Conservation (phyloP, 2,797 vertebrate genomes). For the Miichthys miiuy region DNA sequence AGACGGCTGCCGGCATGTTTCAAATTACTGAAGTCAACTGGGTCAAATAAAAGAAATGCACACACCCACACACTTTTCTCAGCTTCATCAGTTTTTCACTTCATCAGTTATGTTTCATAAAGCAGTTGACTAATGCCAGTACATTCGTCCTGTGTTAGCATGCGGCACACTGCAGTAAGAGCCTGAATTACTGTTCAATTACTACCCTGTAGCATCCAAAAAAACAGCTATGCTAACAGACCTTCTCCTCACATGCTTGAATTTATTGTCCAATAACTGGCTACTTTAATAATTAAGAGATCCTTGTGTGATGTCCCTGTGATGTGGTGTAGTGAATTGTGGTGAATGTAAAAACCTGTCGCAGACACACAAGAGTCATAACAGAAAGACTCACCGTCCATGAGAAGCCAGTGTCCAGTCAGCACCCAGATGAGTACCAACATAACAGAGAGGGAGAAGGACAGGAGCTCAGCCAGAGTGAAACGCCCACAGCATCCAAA, state of each 20-base stretch:
- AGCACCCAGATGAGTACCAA: conserved; percentile 99
- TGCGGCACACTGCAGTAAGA: background rate
- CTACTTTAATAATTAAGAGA: conserved; percentile 5
- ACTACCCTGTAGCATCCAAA: background rate
- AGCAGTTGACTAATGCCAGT: conserved; percentile 1
- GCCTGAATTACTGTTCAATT: conserved; percentile 12
- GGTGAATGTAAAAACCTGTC: background rate
- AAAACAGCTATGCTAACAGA: background rate
- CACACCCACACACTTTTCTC: background rate
- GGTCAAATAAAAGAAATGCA: conserved; percentile 14
- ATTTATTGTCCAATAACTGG: background rate
- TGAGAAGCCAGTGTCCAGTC: conserved; percentile 99
- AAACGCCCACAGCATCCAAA: conserved; percentile 99
- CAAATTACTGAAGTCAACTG: conserved; percentile 19
- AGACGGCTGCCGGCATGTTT: background rate
- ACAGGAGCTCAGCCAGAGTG: conserved; percentile 96
- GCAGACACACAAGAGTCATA: background rate
- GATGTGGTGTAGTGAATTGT: conserved; percentile 3
- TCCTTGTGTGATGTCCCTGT: background rate
- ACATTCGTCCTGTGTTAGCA: conserved; percentile 6
- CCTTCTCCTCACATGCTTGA: background rate
- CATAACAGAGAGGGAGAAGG: conserved; percentile 97
- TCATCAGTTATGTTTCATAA: conserved; percentile 2
- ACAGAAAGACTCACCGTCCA: conserved; percentile 90
- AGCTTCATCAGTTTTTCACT: background rate